Evolutionary conservation across 2,113 vertebrate species (phyloP).

Genomic region (Ovibos moschatus): DNA sequence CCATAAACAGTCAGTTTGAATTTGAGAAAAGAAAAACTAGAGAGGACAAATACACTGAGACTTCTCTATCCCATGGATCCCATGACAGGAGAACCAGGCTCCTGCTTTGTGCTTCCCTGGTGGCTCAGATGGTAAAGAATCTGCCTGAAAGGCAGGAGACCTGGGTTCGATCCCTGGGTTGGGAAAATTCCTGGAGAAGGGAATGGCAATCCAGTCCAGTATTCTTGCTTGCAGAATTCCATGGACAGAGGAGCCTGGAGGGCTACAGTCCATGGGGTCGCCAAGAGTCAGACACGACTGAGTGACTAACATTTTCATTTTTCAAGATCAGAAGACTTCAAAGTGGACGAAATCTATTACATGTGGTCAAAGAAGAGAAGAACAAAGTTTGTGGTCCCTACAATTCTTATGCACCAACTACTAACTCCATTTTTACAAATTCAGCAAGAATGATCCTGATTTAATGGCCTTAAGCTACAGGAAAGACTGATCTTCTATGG

Average conservation of each 20-base stretch:
- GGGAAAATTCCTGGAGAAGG: not conserved
- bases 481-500: constrained; percentile 81
- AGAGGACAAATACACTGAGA: not conserved
- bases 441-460: constrained; percentile 92
- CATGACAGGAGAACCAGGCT: constrained; percentile 82
- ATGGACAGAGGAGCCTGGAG: not conserved
- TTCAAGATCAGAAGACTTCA: constrained; percentile 86
- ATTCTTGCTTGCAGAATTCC: not conserved
- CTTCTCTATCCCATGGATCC: not conserved
- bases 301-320: not conserved
- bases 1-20: not conserved
- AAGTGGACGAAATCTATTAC: constrained; percentile 86
- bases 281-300: not conserved
- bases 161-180: not conserved
- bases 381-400: constrained; percentile 89
- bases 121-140: not conserved
- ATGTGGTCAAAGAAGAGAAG: constrained; percentile 93
- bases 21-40: not conserved
- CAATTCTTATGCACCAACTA: constrained; percentile 88
- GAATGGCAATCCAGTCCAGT: not conserved
- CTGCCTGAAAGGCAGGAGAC: not conserved
- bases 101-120: constrained; percentile 76
- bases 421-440: constrained; percentile 91
- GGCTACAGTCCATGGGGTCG: not conserved
- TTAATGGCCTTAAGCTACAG: constrained; percentile 87